Percentiles rank a stretch among this genome's conserved stretches.
phyloP scores from a whole-genome alignment of 2,113 vertebrate genomes.

The western clawed frog (Xenopus tropicalis) region UCB_Xtro_10.0 CM004450.2:9785001-9785500 shows the following conservation, averaged over 20 bases:
- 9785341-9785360: constrained; percentile 64
- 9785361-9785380: constrained; percentile 63
- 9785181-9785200: too few species aligned
- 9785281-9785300: constrained; percentile 56
- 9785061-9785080: constrained; percentile 63
- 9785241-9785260: too few species aligned
- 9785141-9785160: too few species aligned
- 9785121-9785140: too few species aligned
- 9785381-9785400: constrained; percentile 60
- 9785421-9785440: constrained; percentile 61
- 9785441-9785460: constrained; percentile 66
- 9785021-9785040: constrained; percentile 64
- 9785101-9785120: constrained; percentile 15
- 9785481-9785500: constrained; percentile 57
- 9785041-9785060: constrained; percentile 63
- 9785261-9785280: neutral
- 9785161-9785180: too few species aligned
- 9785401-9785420: constrained; percentile 62
- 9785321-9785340: constrained; percentile 62
- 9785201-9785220: too few species aligned
- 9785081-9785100: constrained; percentile 61
- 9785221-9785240: too few species aligned
- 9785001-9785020: constrained; percentile 69
- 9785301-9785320: constrained; percentile 62
- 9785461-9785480: constrained; percentile 65